A percentile compares a stretch with the other conserved stretches of the same genome.
phyloP scores from a whole-genome alignment of 2,888 invertebrate species.

The Dicyrtomina minuta region DNA sequence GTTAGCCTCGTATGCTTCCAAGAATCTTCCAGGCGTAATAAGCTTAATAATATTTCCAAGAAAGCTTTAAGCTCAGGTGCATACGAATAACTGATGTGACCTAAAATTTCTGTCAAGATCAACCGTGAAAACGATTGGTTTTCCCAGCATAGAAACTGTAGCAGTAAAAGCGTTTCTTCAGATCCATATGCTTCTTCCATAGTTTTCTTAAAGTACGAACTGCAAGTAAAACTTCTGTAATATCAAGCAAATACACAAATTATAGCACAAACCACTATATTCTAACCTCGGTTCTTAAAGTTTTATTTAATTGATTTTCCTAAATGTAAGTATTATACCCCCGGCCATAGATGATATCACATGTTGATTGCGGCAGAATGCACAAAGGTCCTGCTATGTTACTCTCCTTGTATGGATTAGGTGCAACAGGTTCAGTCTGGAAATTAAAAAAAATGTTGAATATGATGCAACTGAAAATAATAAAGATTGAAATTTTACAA shows the following conservation, averaged over 20 bases:
- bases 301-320: too few species aligned
- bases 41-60: slow-evolving; percentile 81
- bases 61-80: slow-evolving; percentile 92
- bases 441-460: too few species aligned
- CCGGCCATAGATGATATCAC: slow-evolving; percentile 44
- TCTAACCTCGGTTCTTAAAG: too few species aligned
- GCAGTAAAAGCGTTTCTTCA: slow-evolving; percentile 83
- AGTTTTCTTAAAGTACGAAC: slow-evolving; percentile 86
- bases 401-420: slow-evolving; percentile 47
- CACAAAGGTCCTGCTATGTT: slow-evolving; percentile 43
- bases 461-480: too few species aligned
- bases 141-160: slow-evolving; percentile 96
- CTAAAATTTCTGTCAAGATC: slow-evolving; percentile 84
- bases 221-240: slow-evolving; percentile 49
- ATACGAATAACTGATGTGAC: slow-evolving; percentile 85
- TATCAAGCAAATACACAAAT: not conserved
- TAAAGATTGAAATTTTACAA: not conserved
- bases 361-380: slow-evolving; percentile 41
- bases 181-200: slow-evolving; percentile 91
- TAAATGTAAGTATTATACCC: slow-evolving; percentile 45
- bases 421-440: slow-evolving; percentile 34
- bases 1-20: slow-evolving; percentile 95
- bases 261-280: too few species aligned
- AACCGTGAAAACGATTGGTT: slow-evolving; percentile 89
- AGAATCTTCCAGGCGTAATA: slow-evolving; percentile 87